These are phyloP conservation scores for Otolemur crassicaudatus DNA, from an alignment of 2,797 vertebrate species.

Conservation along the genomic window DNA sequence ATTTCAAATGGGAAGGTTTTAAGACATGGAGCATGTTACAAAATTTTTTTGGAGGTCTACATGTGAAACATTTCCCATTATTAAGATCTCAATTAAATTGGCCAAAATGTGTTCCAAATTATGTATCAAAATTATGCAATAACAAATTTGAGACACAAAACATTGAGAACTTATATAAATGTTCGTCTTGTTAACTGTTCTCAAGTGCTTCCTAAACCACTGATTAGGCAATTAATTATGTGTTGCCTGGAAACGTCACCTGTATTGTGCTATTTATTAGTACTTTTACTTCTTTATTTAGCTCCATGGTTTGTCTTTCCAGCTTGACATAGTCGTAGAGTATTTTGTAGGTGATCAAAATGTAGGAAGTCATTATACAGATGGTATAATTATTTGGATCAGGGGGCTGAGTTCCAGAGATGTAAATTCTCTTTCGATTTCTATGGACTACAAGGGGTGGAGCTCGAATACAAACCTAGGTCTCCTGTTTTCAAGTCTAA, in stretches of 20 bases:
- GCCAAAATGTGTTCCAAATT: constrained; percentile 55
- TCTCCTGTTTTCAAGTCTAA: background rate
- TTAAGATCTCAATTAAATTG: constrained; percentile 25
- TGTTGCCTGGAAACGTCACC: background rate
- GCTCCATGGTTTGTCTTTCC: background rate
- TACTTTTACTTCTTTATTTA: constrained; percentile 24
- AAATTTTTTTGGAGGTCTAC: constrained; percentile 44
- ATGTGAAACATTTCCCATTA: constrained; percentile 36
- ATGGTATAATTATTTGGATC: background rate
- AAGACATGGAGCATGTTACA: background rate
- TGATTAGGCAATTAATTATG: background rate
- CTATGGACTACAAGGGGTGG: background rate
- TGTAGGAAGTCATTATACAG: background rate
- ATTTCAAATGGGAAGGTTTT: background rate
- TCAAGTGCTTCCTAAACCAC: background rate
- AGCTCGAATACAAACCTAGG: background rate
- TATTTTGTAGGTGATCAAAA: background rate
- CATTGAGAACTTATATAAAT: background rate
- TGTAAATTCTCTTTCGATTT: background rate
- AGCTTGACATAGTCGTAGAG: background rate
- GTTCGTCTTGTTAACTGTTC: background rate
- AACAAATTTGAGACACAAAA: constrained; percentile 18
- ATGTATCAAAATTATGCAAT: constrained; percentile 31
- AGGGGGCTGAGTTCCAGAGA: background rate
- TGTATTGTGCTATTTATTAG: background rate